A percentile compares a stretch with the other conserved stretches of the same genome.
These are phyloP conservation scores for Cheilinus undulatus DNA, from an alignment of 2,113 vertebrate genomes.

Conservation along the genomic window DNA sequence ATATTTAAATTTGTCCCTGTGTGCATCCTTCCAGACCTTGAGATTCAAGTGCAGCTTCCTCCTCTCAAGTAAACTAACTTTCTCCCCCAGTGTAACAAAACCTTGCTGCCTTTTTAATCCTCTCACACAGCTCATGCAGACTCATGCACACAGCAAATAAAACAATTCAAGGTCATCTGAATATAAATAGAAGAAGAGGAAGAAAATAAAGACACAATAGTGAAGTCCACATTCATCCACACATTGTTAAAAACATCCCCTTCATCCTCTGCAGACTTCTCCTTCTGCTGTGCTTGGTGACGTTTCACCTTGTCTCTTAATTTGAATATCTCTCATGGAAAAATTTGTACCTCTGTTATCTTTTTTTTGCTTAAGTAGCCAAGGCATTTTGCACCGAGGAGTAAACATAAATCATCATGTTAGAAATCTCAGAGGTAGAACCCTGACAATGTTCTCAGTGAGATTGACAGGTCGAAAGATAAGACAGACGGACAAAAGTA, in stretches of 20 bases:
- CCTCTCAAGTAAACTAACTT: conserved; percentile 59
- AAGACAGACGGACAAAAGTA: conserved; percentile 62
- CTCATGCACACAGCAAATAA: conserved; percentile 71
- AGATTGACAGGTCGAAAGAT: conserved; percentile 71
- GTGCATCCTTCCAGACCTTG: no score
- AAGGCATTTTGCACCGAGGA: conserved; percentile 83
- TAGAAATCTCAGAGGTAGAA: conserved; percentile 85
- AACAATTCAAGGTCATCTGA: conserved; percentile 50
- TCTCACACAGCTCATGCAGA: conserved; percentile 70
- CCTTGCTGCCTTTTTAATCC: conserved; percentile 38
- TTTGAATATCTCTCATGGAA: conserved; percentile 58
- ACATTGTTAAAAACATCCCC: conserved; percentile 47
- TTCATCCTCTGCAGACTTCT: conserved; percentile 21
- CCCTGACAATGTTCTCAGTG: conserved; percentile 72
- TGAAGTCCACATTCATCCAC: conserved; percentile 62
- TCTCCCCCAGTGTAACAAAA: conserved; percentile 58
- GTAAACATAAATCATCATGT: conserved; percentile 78
- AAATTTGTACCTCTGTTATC: conserved; percentile 57
- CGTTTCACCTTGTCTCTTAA: conserved; percentile 46
- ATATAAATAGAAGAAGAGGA: conserved; percentile 66
- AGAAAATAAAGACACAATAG: conserved; percentile 61
- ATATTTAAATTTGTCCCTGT: no score
- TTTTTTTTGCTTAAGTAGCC: conserved; percentile 81
- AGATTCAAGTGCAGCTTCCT: conserved; percentile 56
- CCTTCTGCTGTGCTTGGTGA: conserved; percentile 73